Percentiles rank a stretch among this genome's conserved stretches.
Conservation (phyloP, 2,797 vertebrate species). For the Takifugu ocellatus region DNA sequence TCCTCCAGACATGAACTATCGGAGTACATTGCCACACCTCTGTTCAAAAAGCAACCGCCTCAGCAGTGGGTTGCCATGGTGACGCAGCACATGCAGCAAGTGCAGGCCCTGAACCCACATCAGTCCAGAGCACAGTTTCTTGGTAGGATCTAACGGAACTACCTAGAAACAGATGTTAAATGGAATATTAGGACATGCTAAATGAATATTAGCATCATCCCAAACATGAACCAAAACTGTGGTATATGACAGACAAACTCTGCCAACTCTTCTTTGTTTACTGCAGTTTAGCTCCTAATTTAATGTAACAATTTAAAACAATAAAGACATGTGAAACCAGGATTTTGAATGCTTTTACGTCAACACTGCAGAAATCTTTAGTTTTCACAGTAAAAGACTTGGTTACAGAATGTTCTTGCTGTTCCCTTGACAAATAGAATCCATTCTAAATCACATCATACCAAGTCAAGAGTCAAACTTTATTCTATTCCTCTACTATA, state of each 20-base stretch:
- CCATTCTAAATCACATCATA: not conserved
- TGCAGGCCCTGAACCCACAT: slow-evolving; percentile 86
- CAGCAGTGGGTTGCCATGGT: slow-evolving; percentile 89
- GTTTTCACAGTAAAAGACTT: not conserved
- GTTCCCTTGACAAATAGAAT: not conserved
- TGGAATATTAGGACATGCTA: too few relatives aligned
- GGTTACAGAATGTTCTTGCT: not conserved
- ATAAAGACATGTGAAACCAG: too few relatives aligned
- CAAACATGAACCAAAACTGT: too few relatives aligned
- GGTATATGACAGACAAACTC: too few relatives aligned
- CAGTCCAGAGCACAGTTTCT: slow-evolving; percentile 94
- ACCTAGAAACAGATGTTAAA: too few relatives aligned
- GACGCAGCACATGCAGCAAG: slow-evolving; percentile 87
- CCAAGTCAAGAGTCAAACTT: not conserved
- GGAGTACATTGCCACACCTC: slow-evolving; percentile 85
- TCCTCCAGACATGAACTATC: slow-evolving; percentile 84
- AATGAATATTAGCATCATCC: too few relatives aligned
- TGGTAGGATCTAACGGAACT: slow-evolving; percentile 66
- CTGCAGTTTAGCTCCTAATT: too few relatives aligned
- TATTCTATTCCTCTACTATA: not conserved
- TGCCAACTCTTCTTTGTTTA: too few relatives aligned
- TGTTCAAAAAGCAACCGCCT: slow-evolving; percentile 80
- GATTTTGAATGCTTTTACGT: too few relatives aligned
- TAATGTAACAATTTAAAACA: too few relatives aligned
- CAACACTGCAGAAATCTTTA: not conserved